Base-by-base conservation (phyloP, 2,888 invertebrate species). In the Pasiphila rectangulata region DNA sequence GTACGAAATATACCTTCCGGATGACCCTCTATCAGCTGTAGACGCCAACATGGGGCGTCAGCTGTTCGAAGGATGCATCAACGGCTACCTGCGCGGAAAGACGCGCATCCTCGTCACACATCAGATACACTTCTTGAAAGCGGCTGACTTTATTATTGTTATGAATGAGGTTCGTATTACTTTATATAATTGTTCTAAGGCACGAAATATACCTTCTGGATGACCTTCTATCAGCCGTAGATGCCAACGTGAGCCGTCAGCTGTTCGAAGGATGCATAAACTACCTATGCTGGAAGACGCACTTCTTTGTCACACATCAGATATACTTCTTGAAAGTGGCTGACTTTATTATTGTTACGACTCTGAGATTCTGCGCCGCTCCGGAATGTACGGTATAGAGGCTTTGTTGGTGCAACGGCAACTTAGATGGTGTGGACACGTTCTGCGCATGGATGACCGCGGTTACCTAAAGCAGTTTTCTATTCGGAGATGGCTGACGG, bases 1-100 rank as follows among this genome's bases (percentile, higher is more conserved):
- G n/a, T n/a, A n/a, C n/a, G 95, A 95, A 69, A 92, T 96, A 50
- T 96, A 95, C 72, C 79, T 96, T 3, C 74, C 96, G 51, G 96
- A 96, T 64, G 96, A 96, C 76, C 96, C 96, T 0, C 79, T 96
- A 23, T 94, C 95, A n/a, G 96, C 96, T 1, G 96, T 96, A 2
- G 96, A 96, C 69, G 91, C 94, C 0, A 93, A 93, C 54, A 96
- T 96, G 0, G 94, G 94, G 0, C 91, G 93, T 44, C 93, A 94
- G 67, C 79, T 96, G 30, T 96, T 94, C 69, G 93, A 95, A 44
- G 91, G 94, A 67, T 96, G 95, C 66, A 93, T 96, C 52, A 90
- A 90, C 56, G 91, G 90, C 0, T 91, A 91, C 63, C 83, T 96
- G 54, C 88, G 87, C 32, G 85, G 91, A 3, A 93, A 93, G 67